Conservation (phyloP, 2,797 vertebrate species). For the Pipistrellus pygmaeus region DNA sequence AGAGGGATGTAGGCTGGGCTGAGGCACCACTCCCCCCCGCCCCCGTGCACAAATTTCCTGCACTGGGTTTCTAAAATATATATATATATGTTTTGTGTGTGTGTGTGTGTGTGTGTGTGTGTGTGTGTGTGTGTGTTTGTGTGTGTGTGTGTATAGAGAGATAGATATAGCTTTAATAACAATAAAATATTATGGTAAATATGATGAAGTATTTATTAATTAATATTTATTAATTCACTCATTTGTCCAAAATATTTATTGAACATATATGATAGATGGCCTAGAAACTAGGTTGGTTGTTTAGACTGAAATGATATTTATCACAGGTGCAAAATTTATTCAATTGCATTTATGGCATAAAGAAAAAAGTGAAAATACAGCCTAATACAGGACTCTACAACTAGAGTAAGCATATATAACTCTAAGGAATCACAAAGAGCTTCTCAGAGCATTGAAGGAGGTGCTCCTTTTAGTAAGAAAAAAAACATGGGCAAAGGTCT, state of each 20-base stretch:
- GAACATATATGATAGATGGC: not conserved
- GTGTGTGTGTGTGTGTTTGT: too few relatives aligned
- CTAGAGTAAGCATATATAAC: not conserved
- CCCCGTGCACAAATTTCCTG: too few relatives aligned
- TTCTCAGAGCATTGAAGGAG: not conserved
- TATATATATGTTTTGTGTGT: not conserved
- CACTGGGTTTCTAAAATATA: not conserved
- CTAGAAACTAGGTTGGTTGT: not conserved
- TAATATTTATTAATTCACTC: not conserved
- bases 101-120: not conserved
- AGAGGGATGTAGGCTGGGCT: too few relatives aligned
- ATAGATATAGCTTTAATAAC: not conserved
- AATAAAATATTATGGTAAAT: not conserved
- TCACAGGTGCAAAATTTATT: not conserved
- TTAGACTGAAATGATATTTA: not conserved
- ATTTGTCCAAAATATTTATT: not conserved
- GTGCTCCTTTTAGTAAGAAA: not conserved
- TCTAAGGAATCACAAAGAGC: not conserved
- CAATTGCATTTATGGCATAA: not conserved
- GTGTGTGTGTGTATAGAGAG: too few relatives aligned
- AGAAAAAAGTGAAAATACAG: not conserved
- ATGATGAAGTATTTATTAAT: not conserved
- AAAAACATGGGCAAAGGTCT: not conserved
- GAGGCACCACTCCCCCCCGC: too few relatives aligned
- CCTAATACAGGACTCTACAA: not conserved